Evolutionary conservation across 2,113 vertebrate genomes (phyloP).

Genomic region (Malurus elegans): DNA sequence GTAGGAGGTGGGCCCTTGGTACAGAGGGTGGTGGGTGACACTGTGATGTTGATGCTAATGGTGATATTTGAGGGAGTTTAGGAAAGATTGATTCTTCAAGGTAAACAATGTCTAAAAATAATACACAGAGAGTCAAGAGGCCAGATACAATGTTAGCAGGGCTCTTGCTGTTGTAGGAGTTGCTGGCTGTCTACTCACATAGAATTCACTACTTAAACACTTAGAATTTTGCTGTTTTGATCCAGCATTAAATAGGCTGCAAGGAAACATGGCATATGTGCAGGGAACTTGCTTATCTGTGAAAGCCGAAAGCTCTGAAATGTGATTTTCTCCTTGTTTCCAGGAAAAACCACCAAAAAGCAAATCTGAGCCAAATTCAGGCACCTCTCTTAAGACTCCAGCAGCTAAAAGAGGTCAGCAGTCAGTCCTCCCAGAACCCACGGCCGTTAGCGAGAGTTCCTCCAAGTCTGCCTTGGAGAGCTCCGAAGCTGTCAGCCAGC

Average conservation of each 20-base stretch:
- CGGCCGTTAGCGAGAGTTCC: slow-evolving; percentile 22
- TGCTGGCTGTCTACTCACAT: neutral
- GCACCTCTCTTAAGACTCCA: slow-evolving; percentile 61
- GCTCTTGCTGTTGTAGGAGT: neutral
- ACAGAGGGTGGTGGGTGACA: neutral
- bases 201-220: neutral
- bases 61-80: neutral
- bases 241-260: neutral
- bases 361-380: slow-evolving; percentile 72
- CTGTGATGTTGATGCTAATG: neutral
- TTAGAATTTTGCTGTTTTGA: neutral
- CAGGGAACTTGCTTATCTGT: neutral
- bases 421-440: slow-evolving; percentile 3
- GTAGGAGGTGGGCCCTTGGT: neutral
- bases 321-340: neutral
- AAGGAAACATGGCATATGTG: neutral
- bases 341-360: slow-evolving; percentile 77
- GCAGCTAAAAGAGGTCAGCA: slow-evolving; percentile 70
- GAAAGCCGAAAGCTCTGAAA: neutral
- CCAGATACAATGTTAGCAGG: neutral
- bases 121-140: neutral
- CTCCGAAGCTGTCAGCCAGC: slow-evolving; percentile 75
- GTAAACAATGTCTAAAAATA: neutral
- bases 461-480: slow-evolving; percentile 65
- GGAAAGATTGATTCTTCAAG: neutral